Evolutionary conservation across 2,113 vertebrate species (phyloP), one percentile per base, ranked within the genome.

Genomic region (Prolemur simus): DNA sequence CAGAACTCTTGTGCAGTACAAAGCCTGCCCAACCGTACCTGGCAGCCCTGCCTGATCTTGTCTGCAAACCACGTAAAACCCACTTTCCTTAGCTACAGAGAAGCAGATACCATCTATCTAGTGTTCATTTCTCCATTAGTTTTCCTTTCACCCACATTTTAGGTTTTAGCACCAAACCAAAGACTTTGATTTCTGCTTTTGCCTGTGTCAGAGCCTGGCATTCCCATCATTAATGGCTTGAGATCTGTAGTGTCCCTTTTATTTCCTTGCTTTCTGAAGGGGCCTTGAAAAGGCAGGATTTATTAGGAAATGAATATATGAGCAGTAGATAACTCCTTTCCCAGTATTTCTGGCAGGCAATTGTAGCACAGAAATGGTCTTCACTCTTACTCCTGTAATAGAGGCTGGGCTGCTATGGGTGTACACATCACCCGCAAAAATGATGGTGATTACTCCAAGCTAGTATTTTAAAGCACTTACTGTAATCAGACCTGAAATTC

Each of bases 281-380:
- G 8, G 4, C 27, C 66, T 84, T 54, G 47, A 39, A 76, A 88
- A 68, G 82, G 69, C 47, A 14, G 58, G 6, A 39, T 71, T 91
- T 49, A 68, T 47, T 64, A 27, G 25, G 49, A 56, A 88, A 29
- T 15, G 11, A 49, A 9, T 39, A 6, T 6, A 2, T 8, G 29
- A 71, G 49, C 60, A 1, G 29, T 32, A 8, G 54, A 21, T n/a
- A 9, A 42, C 66, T 84, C 52, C 77, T 27, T 37, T 27, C 58
- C 21, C 64, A 21, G 8, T 17, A 8, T 66, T 11, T 20, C 52
- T 34, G 49, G 45, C 32, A 6, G 42, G 47, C 10, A 7, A 49
- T 20, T 6, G 0, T 14, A 23, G 73, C 1, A 2, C 12, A 0
- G 37, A 25, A 34, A 64, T 32, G 1, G 6, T 42, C 74, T 27